phyloP scores from a whole-genome alignment of 1,140 invertebrate species.

The Platyscapa corneri region DNA sequence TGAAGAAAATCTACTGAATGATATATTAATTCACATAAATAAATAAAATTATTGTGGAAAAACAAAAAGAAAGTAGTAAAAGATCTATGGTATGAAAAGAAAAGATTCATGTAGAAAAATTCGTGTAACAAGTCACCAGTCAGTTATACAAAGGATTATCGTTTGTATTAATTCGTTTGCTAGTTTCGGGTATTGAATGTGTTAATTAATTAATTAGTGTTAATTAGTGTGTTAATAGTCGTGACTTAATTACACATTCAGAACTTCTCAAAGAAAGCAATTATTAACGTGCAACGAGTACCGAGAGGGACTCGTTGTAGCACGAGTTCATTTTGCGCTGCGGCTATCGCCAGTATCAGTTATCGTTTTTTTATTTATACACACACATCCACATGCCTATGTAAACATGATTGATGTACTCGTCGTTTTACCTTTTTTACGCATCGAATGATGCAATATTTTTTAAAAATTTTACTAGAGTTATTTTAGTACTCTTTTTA shows the following conservation, averaged over 20 bases:
- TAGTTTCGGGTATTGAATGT: conserved; percentile 70
- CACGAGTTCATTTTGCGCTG: no score
- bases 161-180: conserved; percentile 64
- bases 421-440: no score
- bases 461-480: no score
- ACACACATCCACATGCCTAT: neutral
- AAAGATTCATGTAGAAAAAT: neutral
- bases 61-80: neutral
- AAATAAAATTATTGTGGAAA: neutral
- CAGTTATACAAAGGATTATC: conserved; percentile 49
- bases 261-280: conserved; percentile 75
- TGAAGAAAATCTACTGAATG: no score
- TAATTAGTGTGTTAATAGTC: conserved; percentile 75
- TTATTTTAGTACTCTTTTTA: no score
- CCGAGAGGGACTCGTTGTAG: conserved; percentile 59
- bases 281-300: conserved; percentile 71
- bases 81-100: neutral
- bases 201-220: conserved; percentile 76
- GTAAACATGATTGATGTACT: no score
- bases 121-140: conserved; percentile 17
- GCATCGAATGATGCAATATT: no score
- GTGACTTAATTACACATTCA: conserved; percentile 75
- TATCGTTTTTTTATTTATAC: conserved; percentile 64
- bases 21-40: no score
- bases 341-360: conserved; percentile 48